phyloP scores from a whole-genome alignment of 2,113 vertebrate species.

The Grammomys dolichurus region DNA sequence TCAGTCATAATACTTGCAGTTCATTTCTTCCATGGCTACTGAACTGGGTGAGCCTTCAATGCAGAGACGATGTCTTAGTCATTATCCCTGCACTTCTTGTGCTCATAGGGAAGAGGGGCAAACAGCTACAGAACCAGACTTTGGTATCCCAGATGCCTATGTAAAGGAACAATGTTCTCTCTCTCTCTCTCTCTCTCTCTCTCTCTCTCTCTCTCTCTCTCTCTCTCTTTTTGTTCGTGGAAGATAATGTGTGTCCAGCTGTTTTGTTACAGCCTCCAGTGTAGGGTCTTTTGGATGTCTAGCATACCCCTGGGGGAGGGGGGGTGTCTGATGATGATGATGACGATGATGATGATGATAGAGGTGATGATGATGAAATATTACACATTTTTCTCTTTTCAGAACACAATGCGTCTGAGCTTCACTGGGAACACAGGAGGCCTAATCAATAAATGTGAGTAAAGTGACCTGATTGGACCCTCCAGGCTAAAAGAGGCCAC shows the following conservation, averaged over 20 bases:
- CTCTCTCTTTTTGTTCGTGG: background rate
- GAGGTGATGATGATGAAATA: background rate
- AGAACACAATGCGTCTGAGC: background rate
- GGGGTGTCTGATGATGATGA: background rate
- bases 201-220: no score
- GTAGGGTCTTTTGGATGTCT: background rate
- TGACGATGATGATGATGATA: background rate
- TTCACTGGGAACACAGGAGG: background rate
- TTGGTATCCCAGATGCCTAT: background rate
- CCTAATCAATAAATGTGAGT: slow-evolving; percentile 11
- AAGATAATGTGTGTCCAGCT: background rate
- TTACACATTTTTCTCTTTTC: background rate
- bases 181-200: background rate
- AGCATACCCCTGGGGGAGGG: background rate
- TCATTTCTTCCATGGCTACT: background rate
- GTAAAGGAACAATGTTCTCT: background rate
- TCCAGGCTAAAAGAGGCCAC: slow-evolving; percentile 19
- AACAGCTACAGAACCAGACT: background rate
- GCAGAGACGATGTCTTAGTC: background rate
- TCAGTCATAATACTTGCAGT: background rate
- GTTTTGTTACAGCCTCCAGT: background rate
- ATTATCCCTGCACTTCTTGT: background rate
- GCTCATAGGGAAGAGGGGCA: background rate
- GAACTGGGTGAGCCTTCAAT: background rate
- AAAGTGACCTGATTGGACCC: slow-evolving; percentile 5